Conservation (phyloP, 2,113 vertebrate species). For the Cyprinodon brontotheroides region DNA sequence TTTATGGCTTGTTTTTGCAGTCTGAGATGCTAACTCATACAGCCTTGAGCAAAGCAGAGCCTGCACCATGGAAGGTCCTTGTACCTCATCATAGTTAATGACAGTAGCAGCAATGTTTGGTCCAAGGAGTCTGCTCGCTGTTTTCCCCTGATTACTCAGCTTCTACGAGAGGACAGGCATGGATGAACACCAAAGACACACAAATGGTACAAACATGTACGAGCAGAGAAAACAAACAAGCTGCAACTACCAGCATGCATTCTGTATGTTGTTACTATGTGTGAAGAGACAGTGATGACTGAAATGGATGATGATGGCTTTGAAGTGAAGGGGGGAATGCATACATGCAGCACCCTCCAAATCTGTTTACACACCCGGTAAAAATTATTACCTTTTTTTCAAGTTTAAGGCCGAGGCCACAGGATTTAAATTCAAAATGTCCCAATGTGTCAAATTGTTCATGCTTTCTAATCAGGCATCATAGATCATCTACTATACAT, state of each 20-base stretch:
- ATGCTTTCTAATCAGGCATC: too few relatives aligned
- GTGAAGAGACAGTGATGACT: constrained; percentile 23
- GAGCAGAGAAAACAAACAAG: constrained; percentile 37
- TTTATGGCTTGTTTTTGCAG: not conserved
- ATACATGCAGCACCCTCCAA: not conserved
- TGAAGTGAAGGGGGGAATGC: not conserved
- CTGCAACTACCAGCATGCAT: constrained; percentile 36
- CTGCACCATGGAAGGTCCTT: constrained; percentile 58
- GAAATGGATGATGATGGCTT: constrained; percentile 27
- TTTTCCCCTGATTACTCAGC: constrained; percentile 76
- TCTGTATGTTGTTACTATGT: constrained; percentile 14
- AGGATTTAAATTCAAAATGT: too few relatives aligned
- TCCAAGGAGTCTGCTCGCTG: constrained; percentile 78
- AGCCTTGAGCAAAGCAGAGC: constrained; percentile 64
- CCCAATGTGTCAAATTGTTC: too few relatives aligned
- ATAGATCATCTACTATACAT: too few relatives aligned
- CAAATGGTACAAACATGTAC: constrained; percentile 49
- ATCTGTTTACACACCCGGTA: not conserved
- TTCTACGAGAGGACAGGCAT: constrained; percentile 77
- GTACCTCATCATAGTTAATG: constrained; percentile 84
- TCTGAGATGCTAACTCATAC: constrained; percentile 32
- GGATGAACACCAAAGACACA: constrained; percentile 65
- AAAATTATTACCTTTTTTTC: not conserved
- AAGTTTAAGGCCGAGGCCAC: too few relatives aligned
- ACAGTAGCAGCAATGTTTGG: constrained; percentile 78